These are phyloP conservation scores for Porites divaricata DNA, from an alignment of 92 coral and sea anemone genomes.

Conservation along the genomic window DNA sequence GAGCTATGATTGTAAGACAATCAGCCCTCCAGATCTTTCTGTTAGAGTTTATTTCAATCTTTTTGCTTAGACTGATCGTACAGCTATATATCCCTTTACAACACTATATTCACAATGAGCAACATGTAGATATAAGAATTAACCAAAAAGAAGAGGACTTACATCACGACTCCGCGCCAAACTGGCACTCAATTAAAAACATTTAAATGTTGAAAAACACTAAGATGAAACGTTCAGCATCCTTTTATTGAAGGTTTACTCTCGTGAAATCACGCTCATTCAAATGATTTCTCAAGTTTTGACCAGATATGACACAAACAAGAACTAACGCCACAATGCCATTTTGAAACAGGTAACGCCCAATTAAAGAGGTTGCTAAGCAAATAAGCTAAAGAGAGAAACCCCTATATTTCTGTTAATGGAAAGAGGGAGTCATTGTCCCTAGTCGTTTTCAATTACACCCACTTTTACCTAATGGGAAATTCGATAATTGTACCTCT, in stretches of 20 bases:
- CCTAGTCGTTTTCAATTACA: not conserved
- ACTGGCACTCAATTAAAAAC: too few relatives aligned
- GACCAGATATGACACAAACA: not conserved
- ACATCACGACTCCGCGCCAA: too few relatives aligned
- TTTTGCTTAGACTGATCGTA: too few relatives aligned
- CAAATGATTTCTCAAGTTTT: not conserved
- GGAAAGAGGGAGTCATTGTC: constrained; percentile 10
- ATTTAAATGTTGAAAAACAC: too few relatives aligned
- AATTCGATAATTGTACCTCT: constrained; percentile 4
- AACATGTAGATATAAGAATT: too few relatives aligned
- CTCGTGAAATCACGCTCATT: not conserved
- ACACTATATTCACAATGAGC: too few relatives aligned
- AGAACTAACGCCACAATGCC: not conserved
- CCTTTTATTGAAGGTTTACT: too few relatives aligned
- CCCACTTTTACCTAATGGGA: constrained; percentile 24
- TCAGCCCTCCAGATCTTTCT: too few relatives aligned
- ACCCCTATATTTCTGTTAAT: constrained; percentile 10
- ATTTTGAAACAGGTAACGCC: not conserved
- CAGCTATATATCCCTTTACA: too few relatives aligned
- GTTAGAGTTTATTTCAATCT: too few relatives aligned
- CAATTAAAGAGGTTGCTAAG: not conserved
- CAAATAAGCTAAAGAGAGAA: not conserved
- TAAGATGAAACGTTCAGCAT: too few relatives aligned
- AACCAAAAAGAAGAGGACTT: too few relatives aligned
- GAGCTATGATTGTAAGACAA: not conserved